Percentiles rank a stretch among this genome's conserved stretches.
phyloP scores from a whole-genome alignment of 2,888 invertebrate species.

The Volucella bombylans region DNA sequence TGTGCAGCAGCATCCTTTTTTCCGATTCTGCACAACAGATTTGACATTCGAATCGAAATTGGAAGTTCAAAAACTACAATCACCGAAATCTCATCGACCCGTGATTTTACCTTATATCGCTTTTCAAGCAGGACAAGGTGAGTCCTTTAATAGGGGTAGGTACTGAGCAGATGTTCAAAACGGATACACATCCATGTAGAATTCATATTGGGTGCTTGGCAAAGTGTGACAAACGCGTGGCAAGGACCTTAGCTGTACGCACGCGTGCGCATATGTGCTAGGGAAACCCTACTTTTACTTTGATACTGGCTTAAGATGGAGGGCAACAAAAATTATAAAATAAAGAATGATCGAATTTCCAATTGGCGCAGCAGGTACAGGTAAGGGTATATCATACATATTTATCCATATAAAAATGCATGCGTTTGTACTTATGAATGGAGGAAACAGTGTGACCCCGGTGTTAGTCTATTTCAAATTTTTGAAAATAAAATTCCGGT shows the following conservation, averaged over 20 bases:
- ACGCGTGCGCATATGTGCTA: constrained; percentile 66
- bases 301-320: constrained; percentile 40
- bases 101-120: constrained; percentile 44
- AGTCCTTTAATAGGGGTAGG: neutral
- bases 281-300: constrained; percentile 32
- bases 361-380: constrained; percentile 58
- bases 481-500: no score
- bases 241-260: constrained; percentile 39
- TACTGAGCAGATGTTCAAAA: constrained; percentile 54
- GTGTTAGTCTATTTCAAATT: no score
- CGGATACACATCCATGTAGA: constrained; percentile 18
- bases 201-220: neutral
- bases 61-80: constrained; percentile 54
- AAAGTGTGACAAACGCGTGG: constrained; percentile 67
- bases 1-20: constrained; percentile 20
- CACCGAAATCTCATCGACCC: constrained; percentile 45
- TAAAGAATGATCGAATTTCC: constrained; percentile 62
- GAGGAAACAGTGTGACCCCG: no score
- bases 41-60: constrained; percentile 69
- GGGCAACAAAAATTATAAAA: neutral
- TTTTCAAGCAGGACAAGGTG: neutral
- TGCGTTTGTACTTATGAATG: no score
- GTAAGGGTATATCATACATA: no score
- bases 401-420: no score
- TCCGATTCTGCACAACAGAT: constrained; percentile 62